Evolutionary conservation across 2,113 vertebrate genomes (phyloP).

Genomic region (Chaetops frenatus): DNA sequence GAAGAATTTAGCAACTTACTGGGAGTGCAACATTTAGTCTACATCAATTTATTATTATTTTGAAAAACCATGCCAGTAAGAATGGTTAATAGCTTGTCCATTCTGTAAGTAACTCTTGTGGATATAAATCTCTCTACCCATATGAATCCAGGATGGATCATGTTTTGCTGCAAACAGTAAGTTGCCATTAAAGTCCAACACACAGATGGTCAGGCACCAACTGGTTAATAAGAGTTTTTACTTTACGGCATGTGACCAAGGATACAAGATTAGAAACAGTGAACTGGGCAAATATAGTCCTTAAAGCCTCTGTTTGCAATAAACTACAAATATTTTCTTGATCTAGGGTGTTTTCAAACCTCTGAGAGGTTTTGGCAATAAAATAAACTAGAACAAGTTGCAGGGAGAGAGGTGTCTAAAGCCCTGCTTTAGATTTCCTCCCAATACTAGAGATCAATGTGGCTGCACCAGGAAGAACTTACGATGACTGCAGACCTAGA

Average conservation of each 20-base stretch:
- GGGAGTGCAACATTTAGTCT: background rate
- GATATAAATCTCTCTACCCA: background rate
- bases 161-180: background rate
- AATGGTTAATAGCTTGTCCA: background rate
- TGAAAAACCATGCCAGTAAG: background rate
- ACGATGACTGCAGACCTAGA: background rate
- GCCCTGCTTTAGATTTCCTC: background rate
- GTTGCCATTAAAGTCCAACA: background rate
- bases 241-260: background rate
- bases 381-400: background rate
- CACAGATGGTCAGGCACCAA: background rate
- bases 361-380: background rate
- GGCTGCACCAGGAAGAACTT: background rate
- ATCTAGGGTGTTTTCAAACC: background rate
- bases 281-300: background rate
- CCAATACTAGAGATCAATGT: background rate
- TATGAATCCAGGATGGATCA: background rate
- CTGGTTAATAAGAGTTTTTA: background rate
- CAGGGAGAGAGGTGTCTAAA: background rate
- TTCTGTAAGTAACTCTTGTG: background rate
- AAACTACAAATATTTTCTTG: background rate
- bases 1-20: background rate
- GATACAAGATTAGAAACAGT: background rate
- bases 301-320: slow-evolving; percentile 25
- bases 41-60: background rate